Evolutionary conservation across 2,797 vertebrate species (phyloP), one percentile per base, ranked within the genome.

Genomic region (Neosalanx taihuensis): DNA sequence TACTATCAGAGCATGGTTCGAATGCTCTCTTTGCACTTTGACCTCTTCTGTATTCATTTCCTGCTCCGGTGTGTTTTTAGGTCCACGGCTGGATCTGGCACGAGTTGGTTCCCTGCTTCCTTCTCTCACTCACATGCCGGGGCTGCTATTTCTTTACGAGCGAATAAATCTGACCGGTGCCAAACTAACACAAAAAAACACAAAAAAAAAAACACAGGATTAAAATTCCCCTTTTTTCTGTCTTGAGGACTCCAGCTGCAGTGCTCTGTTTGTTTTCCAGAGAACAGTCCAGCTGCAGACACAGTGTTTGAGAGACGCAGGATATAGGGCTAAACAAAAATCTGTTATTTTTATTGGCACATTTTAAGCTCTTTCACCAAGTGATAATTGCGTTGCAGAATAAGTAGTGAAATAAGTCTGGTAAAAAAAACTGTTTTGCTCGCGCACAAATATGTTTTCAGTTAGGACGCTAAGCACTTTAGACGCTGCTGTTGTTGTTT

Each of bases 201-300:
- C 75, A 83, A 83, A 79, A 75, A 80, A 78, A 85, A 88, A 87
- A 83, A 82, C 86, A 79, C 67, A 71, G 91, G 89, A 93, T 94
- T 92, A 92, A 92, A 93, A 93, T 94, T 92, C 92, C 91, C 89
- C 87, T 85, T 90, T 35, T 90, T 72, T 76, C 91, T 88, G 85
- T 92, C 86, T 91, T 89, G 88, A 83, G 89, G 87, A 91, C 84
- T 87, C 91, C 92, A 94, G 93, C 92, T 94, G 92, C 89, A 91
- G 71, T 70, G 77, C 71, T 73, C 86, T 90, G 90, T 91, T 92
- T 92, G 90, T 89, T 92, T 91, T 91, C 86, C 89, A 86, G 84
- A 69, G 84, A 30, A 35, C 74, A 17, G 77, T 85, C 86, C 92
- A 93, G 92, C 92, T 94, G 92, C 87, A 86, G 73, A 82, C 79